Conservation (phyloP, 2,888 invertebrate species). For the Sphaeridia pumilis region DNA sequence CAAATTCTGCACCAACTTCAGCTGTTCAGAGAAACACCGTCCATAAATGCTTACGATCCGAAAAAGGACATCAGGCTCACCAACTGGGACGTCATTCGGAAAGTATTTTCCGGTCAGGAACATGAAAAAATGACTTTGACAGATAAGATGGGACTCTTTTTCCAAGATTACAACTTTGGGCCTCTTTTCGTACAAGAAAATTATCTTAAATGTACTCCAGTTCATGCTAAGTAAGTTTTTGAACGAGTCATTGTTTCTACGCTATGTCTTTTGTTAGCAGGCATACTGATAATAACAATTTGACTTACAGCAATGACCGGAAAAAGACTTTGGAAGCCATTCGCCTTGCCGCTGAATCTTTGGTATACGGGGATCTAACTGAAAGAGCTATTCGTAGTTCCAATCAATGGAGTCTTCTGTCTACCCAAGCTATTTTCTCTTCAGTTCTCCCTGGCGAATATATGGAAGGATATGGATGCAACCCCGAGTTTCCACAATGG, state of each 20-base stretch:
- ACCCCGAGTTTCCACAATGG: conserved; percentile 89
- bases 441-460: conserved; percentile 80
- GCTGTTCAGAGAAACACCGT: conserved; percentile 46
- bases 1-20: conserved; percentile 85
- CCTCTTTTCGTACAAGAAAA: conserved; percentile 97
- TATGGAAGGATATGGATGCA: conserved; percentile 66
- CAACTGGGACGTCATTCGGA: conserved; percentile 83
- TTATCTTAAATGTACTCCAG: conserved; percentile 70
- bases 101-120: conserved; percentile 71
- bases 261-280: conserved; percentile 3
- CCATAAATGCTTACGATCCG: conserved; percentile 18
- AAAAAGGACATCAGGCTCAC: conserved; percentile 43
- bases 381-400: conserved; percentile 64
- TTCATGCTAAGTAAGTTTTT: conserved; percentile 54
- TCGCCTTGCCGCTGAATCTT: conserved; percentile 69
- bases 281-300: conserved; percentile 4
- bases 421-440: conserved; percentile 73
- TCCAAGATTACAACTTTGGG: conserved; percentile 91
- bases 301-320: conserved; percentile 41
- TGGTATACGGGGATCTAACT: conserved; percentile 74
- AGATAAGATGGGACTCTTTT: conserved; percentile 84
- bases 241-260: not conserved
- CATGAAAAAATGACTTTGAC: conserved; percentile 63
- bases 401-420: conserved; percentile 71
- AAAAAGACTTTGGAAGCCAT: conserved; percentile 54